These are phyloP conservation scores for Okamejei kenojei DNA, from an alignment of 2,797 vertebrate genomes.

Conservation along the genomic window DNA sequence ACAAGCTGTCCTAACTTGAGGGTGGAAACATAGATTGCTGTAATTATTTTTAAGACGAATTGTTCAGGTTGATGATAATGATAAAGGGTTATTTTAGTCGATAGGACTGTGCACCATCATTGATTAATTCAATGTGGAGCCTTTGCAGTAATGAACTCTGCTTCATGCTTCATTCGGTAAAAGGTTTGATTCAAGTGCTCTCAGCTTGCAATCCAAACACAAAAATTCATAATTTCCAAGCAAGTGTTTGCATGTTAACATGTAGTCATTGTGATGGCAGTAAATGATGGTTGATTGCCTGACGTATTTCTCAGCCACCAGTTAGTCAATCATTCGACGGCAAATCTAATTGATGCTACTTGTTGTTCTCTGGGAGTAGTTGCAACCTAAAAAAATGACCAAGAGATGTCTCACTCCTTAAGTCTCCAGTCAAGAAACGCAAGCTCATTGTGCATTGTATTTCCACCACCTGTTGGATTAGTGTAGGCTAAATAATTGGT, in stretches of 20 bases:
- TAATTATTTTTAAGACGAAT: not conserved
- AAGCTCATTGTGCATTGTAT: not conserved
- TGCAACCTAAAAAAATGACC: not conserved
- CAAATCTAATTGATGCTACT: not conserved
- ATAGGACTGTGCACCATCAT: not conserved
- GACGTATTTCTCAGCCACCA: not conserved
- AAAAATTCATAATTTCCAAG: not conserved
- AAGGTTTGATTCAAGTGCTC: not conserved
- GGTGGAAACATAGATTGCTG: not conserved
- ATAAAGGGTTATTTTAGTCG: not conserved
- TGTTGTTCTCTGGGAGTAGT: not conserved
- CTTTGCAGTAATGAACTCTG: too few species aligned
- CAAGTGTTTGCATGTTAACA: not conserved
- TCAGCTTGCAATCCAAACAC: not conserved
- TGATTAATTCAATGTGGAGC: slow-evolving; percentile 6
- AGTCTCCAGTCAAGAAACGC: not conserved
- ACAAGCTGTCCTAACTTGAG: not conserved
- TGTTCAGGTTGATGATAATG: not conserved
- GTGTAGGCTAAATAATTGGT: not conserved
- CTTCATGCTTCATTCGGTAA: too few species aligned
- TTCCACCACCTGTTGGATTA: not conserved
- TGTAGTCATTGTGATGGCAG: not conserved
- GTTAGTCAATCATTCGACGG: not conserved
- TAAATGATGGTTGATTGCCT: not conserved
- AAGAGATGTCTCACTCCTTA: too few species aligned